Conservation (phyloP, 2,113 vertebrate species). For the Burhinus bistriatus region DNA sequence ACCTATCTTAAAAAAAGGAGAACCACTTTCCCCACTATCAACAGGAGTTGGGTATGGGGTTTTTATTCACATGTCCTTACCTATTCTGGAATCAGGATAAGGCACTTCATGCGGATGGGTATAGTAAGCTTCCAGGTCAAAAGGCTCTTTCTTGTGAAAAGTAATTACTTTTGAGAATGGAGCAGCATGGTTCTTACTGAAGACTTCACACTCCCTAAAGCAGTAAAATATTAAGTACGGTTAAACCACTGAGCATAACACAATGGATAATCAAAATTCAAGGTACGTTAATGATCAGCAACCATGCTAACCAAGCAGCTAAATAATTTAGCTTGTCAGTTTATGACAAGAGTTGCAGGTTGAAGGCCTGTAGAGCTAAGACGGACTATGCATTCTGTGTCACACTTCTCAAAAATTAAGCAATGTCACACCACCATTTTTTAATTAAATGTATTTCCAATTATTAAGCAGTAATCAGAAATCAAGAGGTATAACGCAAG, state of each 20-base stretch:
- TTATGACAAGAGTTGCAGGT: background rate
- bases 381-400: background rate
- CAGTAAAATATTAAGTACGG: background rate
- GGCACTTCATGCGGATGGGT: constrained; percentile 89
- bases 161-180: constrained; percentile 97
- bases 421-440: background rate
- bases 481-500: background rate
- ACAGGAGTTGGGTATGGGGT: background rate
- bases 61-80: constrained; percentile 61
- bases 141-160: constrained; percentile 96
- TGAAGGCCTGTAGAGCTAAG: background rate
- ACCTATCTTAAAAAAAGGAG: rapidly evolving
- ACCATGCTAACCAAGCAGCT: background rate
- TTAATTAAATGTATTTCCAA: background rate
- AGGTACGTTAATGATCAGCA: background rate
- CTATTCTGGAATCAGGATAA: constrained; percentile 92
- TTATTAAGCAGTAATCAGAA: background rate
- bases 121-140: constrained; percentile 93
- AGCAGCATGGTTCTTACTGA: constrained; percentile 90
- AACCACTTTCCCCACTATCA: background rate
- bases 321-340: background rate
- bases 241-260: background rate
- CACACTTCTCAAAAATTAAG: background rate
- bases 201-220: constrained; percentile 92
- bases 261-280: background rate